phyloP scores from a whole-genome alignment of 2,797 vertebrate genomes.

The Alcedo quadribrachys region DNA sequence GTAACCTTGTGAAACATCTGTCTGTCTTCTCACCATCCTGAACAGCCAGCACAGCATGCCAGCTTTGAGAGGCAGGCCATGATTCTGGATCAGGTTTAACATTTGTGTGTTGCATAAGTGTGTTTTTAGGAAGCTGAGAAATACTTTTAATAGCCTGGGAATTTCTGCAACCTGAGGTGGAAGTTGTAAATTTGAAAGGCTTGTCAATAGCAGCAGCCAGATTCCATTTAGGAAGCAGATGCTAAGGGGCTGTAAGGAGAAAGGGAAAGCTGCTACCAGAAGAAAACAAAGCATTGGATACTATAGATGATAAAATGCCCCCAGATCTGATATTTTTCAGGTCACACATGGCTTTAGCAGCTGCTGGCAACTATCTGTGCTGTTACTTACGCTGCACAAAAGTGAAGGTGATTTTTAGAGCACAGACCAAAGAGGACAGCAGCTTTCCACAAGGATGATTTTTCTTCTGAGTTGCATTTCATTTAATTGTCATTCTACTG shows the following conservation, averaged over 20 bases:
- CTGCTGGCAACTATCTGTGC: background rate
- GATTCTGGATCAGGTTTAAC: background rate
- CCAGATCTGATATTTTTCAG: background rate
- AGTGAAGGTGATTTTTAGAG: background rate
- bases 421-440: background rate
- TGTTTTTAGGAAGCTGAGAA: background rate
- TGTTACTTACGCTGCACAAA: background rate
- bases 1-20: background rate
- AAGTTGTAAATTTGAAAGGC: background rate
- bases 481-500: background rate
- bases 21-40: background rate
- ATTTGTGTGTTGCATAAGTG: background rate
- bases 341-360: background rate
- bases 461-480: background rate
- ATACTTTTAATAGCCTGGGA: background rate
- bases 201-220: background rate
- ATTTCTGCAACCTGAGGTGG: background rate
- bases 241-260: background rate
- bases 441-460: background rate
- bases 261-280: background rate
- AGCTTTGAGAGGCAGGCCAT: background rate
- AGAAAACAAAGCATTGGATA: background rate
- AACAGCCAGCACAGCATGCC: background rate
- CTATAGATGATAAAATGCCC: background rate
- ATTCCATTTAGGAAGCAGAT: background rate